phyloP scores from a whole-genome alignment of 2,888 invertebrate species.

The Elmis aenea region DNA sequence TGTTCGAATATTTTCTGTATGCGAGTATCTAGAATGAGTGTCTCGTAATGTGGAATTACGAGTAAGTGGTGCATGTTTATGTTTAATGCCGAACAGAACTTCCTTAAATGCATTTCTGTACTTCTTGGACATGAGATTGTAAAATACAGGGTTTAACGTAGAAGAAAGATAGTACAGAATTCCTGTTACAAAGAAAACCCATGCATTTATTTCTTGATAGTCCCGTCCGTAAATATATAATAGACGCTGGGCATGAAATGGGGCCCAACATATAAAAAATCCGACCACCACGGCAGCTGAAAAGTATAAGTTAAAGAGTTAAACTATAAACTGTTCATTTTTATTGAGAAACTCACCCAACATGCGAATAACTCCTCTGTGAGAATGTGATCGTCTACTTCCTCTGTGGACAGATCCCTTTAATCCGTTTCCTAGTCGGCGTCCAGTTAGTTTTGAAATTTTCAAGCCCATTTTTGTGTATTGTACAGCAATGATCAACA shows the following conservation, averaged over 20 bases:
- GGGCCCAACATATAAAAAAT: constrained; percentile 95
- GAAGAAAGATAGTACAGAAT: constrained; percentile 74
- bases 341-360: constrained; percentile 56
- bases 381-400: constrained; percentile 63
- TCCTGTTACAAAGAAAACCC: constrained; percentile 74
- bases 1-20: constrained; percentile 27
- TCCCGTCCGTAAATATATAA: constrained; percentile 71
- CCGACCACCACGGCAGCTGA: constrained; percentile 88
- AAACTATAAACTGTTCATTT: not conserved
- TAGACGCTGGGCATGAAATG: constrained; percentile 88
- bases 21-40: constrained; percentile 41
- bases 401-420: constrained; percentile 62
- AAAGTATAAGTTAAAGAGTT: constrained; percentile 30
- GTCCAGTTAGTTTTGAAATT: constrained; percentile 54
- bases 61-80: constrained; percentile 47
- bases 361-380: constrained; percentile 74
- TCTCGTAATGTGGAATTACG: constrained; percentile 60
- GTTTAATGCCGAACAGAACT: constrained; percentile 60
- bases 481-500: constrained; percentile 68
- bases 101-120: constrained; percentile 75
- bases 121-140: constrained; percentile 73
- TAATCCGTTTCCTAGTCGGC: constrained; percentile 48
- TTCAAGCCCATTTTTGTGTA: constrained; percentile 74
- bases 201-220: constrained; percentile 65
- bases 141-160: constrained; percentile 81